Evolutionary conservation across 2,113 vertebrate genomes (phyloP), one percentile per base, ranked within the genome.

Genomic region (Perca flavescens): DNA sequence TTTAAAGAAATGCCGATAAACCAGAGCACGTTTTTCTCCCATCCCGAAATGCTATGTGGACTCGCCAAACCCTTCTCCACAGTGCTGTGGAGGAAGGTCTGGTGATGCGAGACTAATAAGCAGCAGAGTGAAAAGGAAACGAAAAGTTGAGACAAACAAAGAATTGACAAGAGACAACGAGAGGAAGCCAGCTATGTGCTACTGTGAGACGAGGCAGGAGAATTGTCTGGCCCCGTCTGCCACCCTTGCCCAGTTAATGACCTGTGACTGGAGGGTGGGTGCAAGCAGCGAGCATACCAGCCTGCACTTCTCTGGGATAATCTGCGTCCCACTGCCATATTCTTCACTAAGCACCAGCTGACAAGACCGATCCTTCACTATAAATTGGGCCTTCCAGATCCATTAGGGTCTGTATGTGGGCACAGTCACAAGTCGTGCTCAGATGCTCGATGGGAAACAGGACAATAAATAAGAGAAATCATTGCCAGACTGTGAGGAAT

Each of bases 301-400:
- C 61, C 40, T 21, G 71, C 78, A 17, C 56, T 60, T 62, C 77
- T 65, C 79, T 46, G 75, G 63, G 78, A 79, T 70, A 85, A 88
- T 92, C 89, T 87, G 79, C 91, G 87, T 88, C 87, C 74, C 76
- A 76, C 83, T 80, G 60, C 63, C 82, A 79, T 82, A 85, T 88
- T 74, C 73, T 63, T 84, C 87, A 82, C 82, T 89, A 85, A 63
- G 82, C 73, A 68, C 46, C 47, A 60, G 80, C 82, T 87, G 89
- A 89, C 87, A 76, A 67, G 74, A 87, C 79, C 80, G 84, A 88
- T 83, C 88, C 86, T 79, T 89, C 88, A 86, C 73, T 52, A 40
- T 82, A 89, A 91, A 91, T 77, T 88, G 85, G 86, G 76, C 78
- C 67, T 89, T 90, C 81, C 58, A 73, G 66, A 86, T 75, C 74